Evolutionary conservation across 1,140 invertebrate species (phyloP), one percentile per base, ranked within the genome.

Genomic region (Episyrphus balteatus): DNA sequence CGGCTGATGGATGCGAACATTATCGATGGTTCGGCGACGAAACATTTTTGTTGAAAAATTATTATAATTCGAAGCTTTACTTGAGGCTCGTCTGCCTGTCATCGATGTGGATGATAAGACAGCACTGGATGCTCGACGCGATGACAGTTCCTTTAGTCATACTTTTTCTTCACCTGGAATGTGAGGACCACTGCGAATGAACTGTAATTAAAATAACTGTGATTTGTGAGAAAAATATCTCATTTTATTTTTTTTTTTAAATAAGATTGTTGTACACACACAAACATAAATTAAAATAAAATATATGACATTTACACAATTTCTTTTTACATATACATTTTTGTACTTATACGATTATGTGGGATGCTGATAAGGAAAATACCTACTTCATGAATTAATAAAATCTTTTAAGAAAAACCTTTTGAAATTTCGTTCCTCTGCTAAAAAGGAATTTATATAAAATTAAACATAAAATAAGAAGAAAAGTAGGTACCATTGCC

Each of bases 121-220:
- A 11, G 55, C 62, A 42, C 59, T 57, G 46, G 62, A 65, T 37
- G 60, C 60, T 19, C 62, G 60, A 33, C 62, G 51, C 43, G 59
- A 56, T 47, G 62, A 65, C 54, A 66, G 41, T 36, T 65, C 58
- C 55, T 67, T 67, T 67, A 66, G 65, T 68, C 65, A 68, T 61
- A 68, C 65, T 52, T 68, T 68, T 51, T 68, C 66, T 54, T 68
- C 66, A 46, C 66, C 66, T 47, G 66, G 60, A 54, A 65, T 38
- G 44, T 61, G 59, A 49, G 62, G 65, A 53, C 66, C 66, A 55
- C 63, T 63, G 51, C 66, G 66, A 42, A 68, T 63, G 56, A 68
- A 68, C 66, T 68, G 64, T 53, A 68, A 68, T 61, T 60, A 62
- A 53, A 66, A 62, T 60, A 66, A 65, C 62, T 66, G 54, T 61